phyloP scores from a whole-genome alignment of 2,113 vertebrate genomes.

The Ifrita kowaldi region DNA sequence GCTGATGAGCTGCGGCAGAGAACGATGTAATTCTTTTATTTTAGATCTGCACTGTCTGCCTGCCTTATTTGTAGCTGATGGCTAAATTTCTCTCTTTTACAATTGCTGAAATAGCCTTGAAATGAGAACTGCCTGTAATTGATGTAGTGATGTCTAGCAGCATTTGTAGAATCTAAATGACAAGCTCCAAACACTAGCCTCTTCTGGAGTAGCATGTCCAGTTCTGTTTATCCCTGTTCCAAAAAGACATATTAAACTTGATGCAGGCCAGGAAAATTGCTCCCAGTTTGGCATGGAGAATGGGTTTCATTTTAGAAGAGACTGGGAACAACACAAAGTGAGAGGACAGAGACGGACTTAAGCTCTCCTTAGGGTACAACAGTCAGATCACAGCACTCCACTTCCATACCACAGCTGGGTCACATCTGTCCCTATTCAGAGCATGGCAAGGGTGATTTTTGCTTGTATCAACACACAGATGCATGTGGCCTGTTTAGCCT shows the following conservation, averaged over 20 bases:
- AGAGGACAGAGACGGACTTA: background rate
- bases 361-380: background rate
- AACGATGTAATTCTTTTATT: background rate
- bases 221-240: background rate
- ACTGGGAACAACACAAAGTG: background rate
- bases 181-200: background rate
- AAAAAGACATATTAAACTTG: background rate
- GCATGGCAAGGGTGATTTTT: background rate
- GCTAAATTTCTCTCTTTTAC: conserved; percentile 35
- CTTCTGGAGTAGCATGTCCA: background rate
- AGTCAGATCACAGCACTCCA: background rate
- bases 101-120: conserved; percentile 37
- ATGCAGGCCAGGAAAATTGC: background rate
- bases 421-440: background rate
- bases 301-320: background rate
- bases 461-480: background rate
- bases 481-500: background rate
- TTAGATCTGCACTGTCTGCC: background rate
- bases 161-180: conserved; percentile 37
- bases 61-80: conserved; percentile 1
- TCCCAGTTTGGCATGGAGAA: background rate
- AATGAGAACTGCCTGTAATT: conserved; percentile 11
- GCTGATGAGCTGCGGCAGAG: background rate
- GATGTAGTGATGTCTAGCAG: conserved; percentile 13
- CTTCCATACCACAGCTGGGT: background rate